Evolutionary conservation across 1,140 invertebrate species (phyloP).

Genomic region (Drosophila azteca): DNA sequence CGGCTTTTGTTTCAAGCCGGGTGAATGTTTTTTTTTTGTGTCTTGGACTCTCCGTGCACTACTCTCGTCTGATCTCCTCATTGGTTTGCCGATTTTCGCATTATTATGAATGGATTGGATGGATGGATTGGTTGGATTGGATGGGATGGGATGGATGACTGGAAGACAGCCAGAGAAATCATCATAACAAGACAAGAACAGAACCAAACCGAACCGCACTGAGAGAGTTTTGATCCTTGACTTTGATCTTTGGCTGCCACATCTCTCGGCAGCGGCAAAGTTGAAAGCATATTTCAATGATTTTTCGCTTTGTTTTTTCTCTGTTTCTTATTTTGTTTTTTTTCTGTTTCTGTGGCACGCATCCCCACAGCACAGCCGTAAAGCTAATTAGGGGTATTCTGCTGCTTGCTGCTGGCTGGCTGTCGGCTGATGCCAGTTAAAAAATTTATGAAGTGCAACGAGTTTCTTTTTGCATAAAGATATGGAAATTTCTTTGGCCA

Average conservation of each 20-base stretch:
- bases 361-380: conserved; percentile 55
- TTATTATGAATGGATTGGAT: conserved; percentile 72
- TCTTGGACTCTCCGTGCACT: conserved; percentile 25
- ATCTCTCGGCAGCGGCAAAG: conserved; percentile 61
- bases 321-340: not conserved
- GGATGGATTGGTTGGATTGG: conserved; percentile 17
- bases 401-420: conserved; percentile 27
- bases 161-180: conserved; percentile 43
- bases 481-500: conserved; percentile 45
- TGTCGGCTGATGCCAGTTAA: conserved; percentile 51
- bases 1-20: conserved; percentile 58
- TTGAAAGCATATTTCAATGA: conserved; percentile 68
- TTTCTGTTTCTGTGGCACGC: conserved; percentile 40
- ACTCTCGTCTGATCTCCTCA: conserved; percentile 69
- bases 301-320: conserved; percentile 13
- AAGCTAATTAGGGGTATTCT: conserved; percentile 65
- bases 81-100: conserved; percentile 64
- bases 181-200: conserved; percentile 74
- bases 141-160: conserved; percentile 2
- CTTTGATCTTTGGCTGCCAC: conserved; percentile 72
- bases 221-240: conserved; percentile 74
- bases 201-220: conserved; percentile 26
- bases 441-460: conserved; percentile 82
- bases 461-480: conserved; percentile 58
- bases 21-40: conserved; percentile 40